phyloP scores from a whole-genome alignment of 2,888 invertebrate species.

The Melanostoma mellinum region DNA sequence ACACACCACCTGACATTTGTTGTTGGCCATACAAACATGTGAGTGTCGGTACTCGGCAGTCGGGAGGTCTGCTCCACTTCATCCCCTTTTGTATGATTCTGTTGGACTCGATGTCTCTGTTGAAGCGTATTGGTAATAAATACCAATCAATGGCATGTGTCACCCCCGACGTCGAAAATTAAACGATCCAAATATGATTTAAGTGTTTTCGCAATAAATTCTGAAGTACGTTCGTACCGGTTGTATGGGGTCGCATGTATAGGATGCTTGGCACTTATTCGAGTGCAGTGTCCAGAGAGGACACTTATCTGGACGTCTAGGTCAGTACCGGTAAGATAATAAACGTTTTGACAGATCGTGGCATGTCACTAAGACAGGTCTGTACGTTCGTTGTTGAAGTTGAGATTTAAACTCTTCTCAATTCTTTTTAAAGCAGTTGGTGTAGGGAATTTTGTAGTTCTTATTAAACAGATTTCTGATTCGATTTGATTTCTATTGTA shows the following conservation, averaged over 20 bases:
- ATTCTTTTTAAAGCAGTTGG: no score
- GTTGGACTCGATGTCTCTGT: conserved; percentile 23
- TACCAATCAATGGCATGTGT: conserved; percentile 81
- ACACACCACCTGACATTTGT: conserved; percentile 65
- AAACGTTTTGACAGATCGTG: conserved; percentile 35
- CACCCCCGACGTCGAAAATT: conserved; percentile 75
- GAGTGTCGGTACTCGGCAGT: conserved; percentile 24
- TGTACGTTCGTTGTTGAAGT: background rate
- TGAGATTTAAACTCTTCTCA: background rate
- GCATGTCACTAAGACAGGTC: conserved; percentile 14
- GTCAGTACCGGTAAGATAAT: conserved; percentile 26
- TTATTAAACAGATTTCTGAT: no score
- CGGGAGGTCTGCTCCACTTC: conserved; percentile 51
- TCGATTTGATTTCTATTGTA: no score
- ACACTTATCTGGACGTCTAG: conserved; percentile 47
- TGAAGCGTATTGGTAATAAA: conserved; percentile 77
- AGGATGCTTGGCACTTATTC: conserved; percentile 30
- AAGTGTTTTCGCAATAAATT: conserved; percentile 75
- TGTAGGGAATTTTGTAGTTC: no score
- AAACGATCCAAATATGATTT: conserved; percentile 75
- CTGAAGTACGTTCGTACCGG: conserved; percentile 42
- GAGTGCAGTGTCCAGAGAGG: conserved; percentile 14
- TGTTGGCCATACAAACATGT: conserved; percentile 26
- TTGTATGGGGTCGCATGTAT: conserved; percentile 8
- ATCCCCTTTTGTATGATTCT: conserved; percentile 45